Percentiles rank a stretch among this genome's conserved stretches.
phyloP scores from a whole-genome alignment of 1,140 invertebrate species.

The Stegodyphus mimosarum region DNA sequence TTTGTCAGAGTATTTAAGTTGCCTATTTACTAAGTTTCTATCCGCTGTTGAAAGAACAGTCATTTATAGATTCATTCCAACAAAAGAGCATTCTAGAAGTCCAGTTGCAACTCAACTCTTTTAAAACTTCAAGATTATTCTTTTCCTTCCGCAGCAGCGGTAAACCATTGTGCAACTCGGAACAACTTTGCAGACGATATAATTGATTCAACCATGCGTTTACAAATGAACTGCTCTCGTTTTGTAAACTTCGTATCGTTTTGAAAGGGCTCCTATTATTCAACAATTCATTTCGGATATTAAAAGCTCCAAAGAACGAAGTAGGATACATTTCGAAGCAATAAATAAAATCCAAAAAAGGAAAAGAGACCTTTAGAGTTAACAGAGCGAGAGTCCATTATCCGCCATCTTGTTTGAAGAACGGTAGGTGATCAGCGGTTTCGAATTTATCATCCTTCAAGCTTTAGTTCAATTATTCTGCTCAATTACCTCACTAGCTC shows the following conservation, averaged over 20 bases:
- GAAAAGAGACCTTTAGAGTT: conserved; percentile 47
- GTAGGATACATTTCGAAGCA: conserved; percentile 49
- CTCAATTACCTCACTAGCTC: conserved; percentile 34
- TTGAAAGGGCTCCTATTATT: conserved; percentile 45
- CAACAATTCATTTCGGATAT: conserved; percentile 50
- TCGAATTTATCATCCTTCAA: conserved; percentile 42
- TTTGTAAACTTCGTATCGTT: conserved; percentile 19
- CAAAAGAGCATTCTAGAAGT: conserved; percentile 51
- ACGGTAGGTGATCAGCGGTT: conserved; percentile 44
- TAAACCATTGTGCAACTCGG: conserved; percentile 55
- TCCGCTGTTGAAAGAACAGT: not conserved
- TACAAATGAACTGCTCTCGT: conserved; percentile 32
- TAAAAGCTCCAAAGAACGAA: conserved; percentile 48
- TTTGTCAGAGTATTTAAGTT: conserved; percentile 39
- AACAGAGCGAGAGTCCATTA: conserved; percentile 56
- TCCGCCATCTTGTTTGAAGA: conserved; percentile 39
- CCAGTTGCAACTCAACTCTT: conserved; percentile 38
- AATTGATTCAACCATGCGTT: conserved; percentile 58
- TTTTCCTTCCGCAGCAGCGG: conserved; percentile 47
- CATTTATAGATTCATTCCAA: conserved; percentile 44
- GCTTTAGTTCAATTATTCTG: conserved; percentile 43
- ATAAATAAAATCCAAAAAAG: conserved; percentile 32
- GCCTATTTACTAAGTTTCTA: conserved; percentile 46
- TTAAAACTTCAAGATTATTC: conserved; percentile 44
- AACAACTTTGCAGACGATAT: conserved; percentile 44